Percentiles rank a stretch among this genome's conserved stretches.
Conservation (phyloP, 2,797 vertebrate genomes). For the Gobio occitaniae region DNA sequence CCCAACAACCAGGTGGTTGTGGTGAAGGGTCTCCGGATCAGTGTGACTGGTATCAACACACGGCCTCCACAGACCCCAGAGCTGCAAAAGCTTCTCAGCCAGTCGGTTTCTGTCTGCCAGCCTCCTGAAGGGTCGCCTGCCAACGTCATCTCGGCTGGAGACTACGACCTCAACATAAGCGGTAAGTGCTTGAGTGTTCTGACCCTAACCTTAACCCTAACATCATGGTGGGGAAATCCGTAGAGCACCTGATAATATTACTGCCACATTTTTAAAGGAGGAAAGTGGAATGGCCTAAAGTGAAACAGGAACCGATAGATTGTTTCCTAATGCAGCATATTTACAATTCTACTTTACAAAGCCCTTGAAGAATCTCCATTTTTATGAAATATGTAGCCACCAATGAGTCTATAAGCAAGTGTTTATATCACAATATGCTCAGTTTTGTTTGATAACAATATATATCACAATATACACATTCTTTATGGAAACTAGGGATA, state of each 20-base stretch:
- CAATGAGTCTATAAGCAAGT: neutral
- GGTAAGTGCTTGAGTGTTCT: constrained; percentile 78
- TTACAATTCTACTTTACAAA: neutral
- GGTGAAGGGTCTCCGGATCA: constrained; percentile 95
- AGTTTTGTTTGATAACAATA: neutral
- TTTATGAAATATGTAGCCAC: too few relatives aligned
- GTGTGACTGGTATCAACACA: constrained; percentile 88
- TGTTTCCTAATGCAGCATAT: neutral
- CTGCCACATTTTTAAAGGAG: neutral
- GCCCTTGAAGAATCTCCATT: neutral
- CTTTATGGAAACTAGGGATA: neutral
- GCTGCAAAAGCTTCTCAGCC: constrained; percentile 78
- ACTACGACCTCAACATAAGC: constrained; percentile 95
- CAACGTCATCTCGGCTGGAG: constrained; percentile 90
- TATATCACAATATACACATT: neutral
- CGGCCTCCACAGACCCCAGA: constrained; percentile 76
- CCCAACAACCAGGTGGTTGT: constrained; percentile 95
- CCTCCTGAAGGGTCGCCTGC: constrained; percentile 88
- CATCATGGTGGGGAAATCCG: neutral
- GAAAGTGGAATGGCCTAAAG: neutral
- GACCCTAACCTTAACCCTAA: neutral
- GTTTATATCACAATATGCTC: neutral
- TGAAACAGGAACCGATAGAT: neutral
- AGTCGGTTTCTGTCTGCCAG: constrained; percentile 90
- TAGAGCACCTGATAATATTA: neutral